Conservation (phyloP, 2,113 vertebrate species). For the Rynchops niger region DNA sequence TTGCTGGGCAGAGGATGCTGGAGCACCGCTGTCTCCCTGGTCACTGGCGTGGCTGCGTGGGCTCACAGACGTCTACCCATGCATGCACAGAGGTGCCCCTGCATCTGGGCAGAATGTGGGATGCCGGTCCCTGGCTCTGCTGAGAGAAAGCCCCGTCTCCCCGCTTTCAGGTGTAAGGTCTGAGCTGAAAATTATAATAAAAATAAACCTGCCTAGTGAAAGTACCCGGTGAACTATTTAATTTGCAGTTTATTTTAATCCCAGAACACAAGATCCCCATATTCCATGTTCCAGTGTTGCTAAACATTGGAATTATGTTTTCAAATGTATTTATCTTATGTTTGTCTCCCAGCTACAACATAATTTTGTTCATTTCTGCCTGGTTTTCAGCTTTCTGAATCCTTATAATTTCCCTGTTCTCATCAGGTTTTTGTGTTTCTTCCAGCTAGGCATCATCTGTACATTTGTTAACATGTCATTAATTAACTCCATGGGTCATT, state of each 20-base stretch:
- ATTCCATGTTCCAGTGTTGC: background rate
- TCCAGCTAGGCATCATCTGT: background rate
- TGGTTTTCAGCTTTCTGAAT: background rate
- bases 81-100: background rate
- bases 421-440: background rate
- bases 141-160: background rate
- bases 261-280: background rate
- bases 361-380: background rate
- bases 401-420: background rate
- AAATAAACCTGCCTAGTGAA: background rate
- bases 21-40: background rate
- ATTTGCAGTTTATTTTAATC: background rate
- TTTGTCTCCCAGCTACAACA: background rate
- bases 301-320: background rate
- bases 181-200: background rate
- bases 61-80: rapidly evolving
- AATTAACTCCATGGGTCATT: background rate
- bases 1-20: background rate
- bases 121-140: background rate
- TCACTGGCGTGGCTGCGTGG: rapidly evolving
- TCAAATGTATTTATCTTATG: background rate
- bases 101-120: background rate
- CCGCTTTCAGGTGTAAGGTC: background rate
- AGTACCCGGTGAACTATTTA: background rate
- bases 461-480: background rate